Percentiles rank a stretch among this genome's conserved stretches.
Evolutionary conservation across 1,140 invertebrate species (phyloP).

Genomic region (Chrysopa pallens): DNA sequence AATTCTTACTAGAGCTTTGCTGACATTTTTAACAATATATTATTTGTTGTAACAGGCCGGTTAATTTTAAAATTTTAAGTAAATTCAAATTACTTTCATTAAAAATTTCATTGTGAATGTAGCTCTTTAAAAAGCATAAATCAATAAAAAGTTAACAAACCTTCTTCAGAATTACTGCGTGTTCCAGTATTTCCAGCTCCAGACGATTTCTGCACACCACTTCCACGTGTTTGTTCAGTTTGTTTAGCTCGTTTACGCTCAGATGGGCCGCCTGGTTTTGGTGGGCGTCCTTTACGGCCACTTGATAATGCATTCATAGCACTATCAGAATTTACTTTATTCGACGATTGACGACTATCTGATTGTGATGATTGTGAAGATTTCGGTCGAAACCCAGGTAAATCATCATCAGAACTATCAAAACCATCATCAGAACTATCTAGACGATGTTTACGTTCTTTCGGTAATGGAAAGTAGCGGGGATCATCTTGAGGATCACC

Average conservation of each 20-base stretch:
- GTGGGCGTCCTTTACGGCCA: constrained; percentile 20
- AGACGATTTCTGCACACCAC: constrained; percentile 29
- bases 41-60: too few relatives aligned
- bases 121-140: too few relatives aligned
- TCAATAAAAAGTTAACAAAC: too few relatives aligned
- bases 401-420: constrained; percentile 42
- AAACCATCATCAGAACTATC: constrained; percentile 48
- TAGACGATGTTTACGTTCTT: constrained; percentile 43
- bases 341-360: constrained; percentile 3
- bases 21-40: too few relatives aligned
- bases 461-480: constrained; percentile 52
- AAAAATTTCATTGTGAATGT: too few relatives aligned
- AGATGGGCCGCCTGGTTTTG: constrained; percentile 25
- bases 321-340: constrained; percentile 23
- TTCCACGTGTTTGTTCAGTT: constrained; percentile 7
- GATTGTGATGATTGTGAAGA: constrained; percentile 17
- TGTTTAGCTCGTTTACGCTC: constrained; percentile 22
- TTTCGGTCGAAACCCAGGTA: constrained; percentile 30
- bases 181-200: constrained; percentile 9
- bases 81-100: too few relatives aligned
- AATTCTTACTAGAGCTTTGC: too few relatives aligned
- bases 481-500: constrained; percentile 42
- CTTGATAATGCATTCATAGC: constrained; percentile 14
- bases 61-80: too few relatives aligned
- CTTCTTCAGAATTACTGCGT: background rate